Evolutionary conservation across 2,113 vertebrate genomes (phyloP), one percentile per base, ranked within the genome.

Genomic region (Leucoraja erinaceus): DNA sequence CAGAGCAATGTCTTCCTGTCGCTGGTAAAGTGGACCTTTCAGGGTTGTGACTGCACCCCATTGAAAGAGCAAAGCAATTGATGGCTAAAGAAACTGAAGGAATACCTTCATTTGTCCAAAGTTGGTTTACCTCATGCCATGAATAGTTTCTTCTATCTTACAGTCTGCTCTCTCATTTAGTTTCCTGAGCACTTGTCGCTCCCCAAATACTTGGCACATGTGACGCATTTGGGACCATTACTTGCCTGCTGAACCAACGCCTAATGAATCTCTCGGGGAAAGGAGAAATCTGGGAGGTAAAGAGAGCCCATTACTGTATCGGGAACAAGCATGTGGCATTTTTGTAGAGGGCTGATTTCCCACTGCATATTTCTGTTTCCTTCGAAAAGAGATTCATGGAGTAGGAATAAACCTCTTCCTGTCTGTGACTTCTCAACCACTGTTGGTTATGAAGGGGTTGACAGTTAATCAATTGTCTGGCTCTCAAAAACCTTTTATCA

Each of bases 401-500:
- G 59, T 63, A 28, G 61, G 83, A 88, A n/a, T 88, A 88, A 63
- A 63, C 59, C 83, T 88, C 31, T 88, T n/a, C 54, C 81, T 88
- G 83, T 66, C 59, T 88, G 83, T 88, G 61, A 63, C 83, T 88
- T 88, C 83, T 88, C 83, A 88, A 61, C 28, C 31, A n/a, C 28
- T 18, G 12, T 31, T 59, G 61, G 59, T 61, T 47, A n/a, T n/a
- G 59, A 88, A 88, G 83, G 83, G 83, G 83, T 88, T 88, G 83
- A 88, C 83, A 88, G 83, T 88, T 88, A 88, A 31, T 88, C 83
- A 88, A 88, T 88, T 88, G 83, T 88, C 83, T 88, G 83, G 83
- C 83, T 88, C 83, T 88, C 83, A 88, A 88, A 86, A 88, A 88
- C 83, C 83, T 88, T 88, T 88, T 88, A 88, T 88, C 83, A 88